A percentile compares a stretch with the other conserved stretches of the same genome.
These are phyloP conservation scores for Scomberomorus guttatus DNA, from an alignment of 2,797 vertebrate genomes.

Conservation along the genomic window DNA sequence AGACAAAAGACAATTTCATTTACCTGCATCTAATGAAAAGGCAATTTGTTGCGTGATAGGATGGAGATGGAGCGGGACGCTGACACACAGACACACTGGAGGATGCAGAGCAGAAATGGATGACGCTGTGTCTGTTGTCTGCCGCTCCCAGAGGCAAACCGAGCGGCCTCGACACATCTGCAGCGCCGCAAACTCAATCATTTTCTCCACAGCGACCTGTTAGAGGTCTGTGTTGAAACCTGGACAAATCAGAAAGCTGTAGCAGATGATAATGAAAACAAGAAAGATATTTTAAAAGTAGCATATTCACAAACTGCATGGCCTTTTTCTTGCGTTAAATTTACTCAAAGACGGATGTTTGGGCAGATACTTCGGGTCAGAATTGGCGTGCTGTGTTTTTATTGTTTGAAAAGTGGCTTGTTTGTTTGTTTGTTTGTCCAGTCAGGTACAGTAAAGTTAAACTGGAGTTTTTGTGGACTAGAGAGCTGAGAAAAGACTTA, in stretches of 20 bases:
- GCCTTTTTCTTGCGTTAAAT: not conserved
- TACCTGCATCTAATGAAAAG: slow-evolving; percentile 79
- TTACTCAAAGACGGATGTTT: not conserved
- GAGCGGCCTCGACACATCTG: slow-evolving; percentile 10
- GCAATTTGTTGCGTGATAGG: slow-evolving; percentile 66
- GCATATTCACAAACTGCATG: not conserved
- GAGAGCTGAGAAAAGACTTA: too few species aligned
- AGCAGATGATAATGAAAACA: not conserved
- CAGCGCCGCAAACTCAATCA: slow-evolving; percentile 31
- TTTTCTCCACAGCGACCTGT: slow-evolving; percentile 19
- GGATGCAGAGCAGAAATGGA: slow-evolving; percentile 49
- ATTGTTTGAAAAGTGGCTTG: not conserved
- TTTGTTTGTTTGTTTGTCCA: not conserved
- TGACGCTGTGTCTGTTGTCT: slow-evolving; percentile 31
- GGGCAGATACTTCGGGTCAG: too few species aligned
- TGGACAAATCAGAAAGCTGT: too few species aligned
- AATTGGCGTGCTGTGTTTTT: not conserved
- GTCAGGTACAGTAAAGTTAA: too few species aligned
- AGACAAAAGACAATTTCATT: slow-evolving; percentile 73
- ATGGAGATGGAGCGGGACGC: slow-evolving; percentile 60
- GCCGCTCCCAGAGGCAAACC: slow-evolving; percentile 33
- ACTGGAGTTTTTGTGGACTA: too few species aligned
- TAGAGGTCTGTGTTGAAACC: not conserved
- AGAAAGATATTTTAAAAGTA: not conserved
- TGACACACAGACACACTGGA: slow-evolving; percentile 40